These are phyloP conservation scores for Eudasyphora cyanicolor DNA, from an alignment of 2,888 invertebrate species.

Conservation along the genomic window DNA sequence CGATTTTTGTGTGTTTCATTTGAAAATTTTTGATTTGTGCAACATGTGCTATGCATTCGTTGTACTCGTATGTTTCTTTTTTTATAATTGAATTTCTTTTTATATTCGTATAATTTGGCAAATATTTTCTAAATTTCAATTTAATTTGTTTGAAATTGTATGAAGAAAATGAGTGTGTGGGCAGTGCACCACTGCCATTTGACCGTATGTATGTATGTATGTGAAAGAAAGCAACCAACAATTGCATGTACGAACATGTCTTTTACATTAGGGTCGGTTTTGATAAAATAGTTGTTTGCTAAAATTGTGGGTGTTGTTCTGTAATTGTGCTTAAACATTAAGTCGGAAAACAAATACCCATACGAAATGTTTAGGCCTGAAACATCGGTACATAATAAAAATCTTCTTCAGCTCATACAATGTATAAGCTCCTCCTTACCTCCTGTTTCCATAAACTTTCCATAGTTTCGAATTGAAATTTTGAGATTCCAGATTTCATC, in stretches of 20 bases:
- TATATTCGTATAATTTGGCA: conserved; percentile 57
- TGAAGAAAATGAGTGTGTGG: conserved; percentile 30
- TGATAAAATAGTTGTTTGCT: no score
- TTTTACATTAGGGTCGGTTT: no score
- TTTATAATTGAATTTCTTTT: conserved; percentile 4
- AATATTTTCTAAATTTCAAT: conserved; percentile 58
- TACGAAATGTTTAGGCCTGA: no score
- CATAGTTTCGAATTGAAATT: no score
- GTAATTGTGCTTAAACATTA: no score
- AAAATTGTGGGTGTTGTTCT: no score
- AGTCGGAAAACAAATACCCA: no score
- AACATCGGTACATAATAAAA: no score
- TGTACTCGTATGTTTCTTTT: conserved; percentile 49
- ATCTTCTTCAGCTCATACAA: no score
- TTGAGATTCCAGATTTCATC: no score
- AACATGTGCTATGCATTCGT: conserved; percentile 27
- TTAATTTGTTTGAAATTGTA: conserved; percentile 52
- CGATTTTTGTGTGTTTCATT: conserved; percentile 34
- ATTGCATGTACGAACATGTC: conserved; percentile 1
- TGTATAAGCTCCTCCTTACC: no score
- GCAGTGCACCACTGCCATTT: background rate
- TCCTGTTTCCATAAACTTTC: no score
- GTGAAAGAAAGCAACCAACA: background rate
- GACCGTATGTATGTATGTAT: conserved; percentile 10
- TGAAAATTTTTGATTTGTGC: conserved; percentile 54